Conservation (phyloP, 2,797 vertebrate genomes). For the Periophthalmus magnuspinnatus region DNA sequence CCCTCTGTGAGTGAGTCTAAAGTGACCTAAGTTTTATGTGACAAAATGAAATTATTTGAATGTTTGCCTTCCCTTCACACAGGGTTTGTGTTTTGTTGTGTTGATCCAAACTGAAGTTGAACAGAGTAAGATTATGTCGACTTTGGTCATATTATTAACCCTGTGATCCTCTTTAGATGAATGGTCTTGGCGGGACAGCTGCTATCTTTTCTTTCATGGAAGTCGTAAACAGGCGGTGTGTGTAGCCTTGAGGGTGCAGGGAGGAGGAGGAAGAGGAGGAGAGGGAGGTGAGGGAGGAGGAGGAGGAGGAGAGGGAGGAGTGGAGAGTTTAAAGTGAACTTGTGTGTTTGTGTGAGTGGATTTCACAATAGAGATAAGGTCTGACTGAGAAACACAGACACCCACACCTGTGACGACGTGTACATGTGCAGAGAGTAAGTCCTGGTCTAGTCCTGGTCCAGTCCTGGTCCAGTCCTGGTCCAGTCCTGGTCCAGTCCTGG, state of each 20-base stretch:
- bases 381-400: not conserved
- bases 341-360: not conserved
- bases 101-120: too few relatives aligned
- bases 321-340: not conserved
- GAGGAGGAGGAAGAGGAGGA: not conserved
- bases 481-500: too few relatives aligned
- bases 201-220: not conserved
- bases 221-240: not conserved
- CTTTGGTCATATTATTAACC: not conserved
- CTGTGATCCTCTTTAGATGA: not conserved
- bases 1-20: too few relatives aligned
- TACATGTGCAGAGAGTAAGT: too few relatives aligned
- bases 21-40: too few relatives aligned
- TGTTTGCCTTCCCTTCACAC: too few relatives aligned
- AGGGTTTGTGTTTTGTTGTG: too few relatives aligned
- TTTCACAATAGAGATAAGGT: not conserved
- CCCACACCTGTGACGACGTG: not conserved
- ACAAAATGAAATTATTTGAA: too few relatives aligned
- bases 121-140: not conserved
- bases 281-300: not conserved
- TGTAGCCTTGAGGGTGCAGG: not conserved
- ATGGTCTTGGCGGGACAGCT: not conserved
- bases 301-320: not conserved
- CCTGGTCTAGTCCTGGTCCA: too few relatives aligned
- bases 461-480: too few relatives aligned